Evolutionary conservation across 1,140 invertebrate genomes (phyloP), one percentile per base, ranked within the genome.

Genomic region (Planococcus citri): DNA sequence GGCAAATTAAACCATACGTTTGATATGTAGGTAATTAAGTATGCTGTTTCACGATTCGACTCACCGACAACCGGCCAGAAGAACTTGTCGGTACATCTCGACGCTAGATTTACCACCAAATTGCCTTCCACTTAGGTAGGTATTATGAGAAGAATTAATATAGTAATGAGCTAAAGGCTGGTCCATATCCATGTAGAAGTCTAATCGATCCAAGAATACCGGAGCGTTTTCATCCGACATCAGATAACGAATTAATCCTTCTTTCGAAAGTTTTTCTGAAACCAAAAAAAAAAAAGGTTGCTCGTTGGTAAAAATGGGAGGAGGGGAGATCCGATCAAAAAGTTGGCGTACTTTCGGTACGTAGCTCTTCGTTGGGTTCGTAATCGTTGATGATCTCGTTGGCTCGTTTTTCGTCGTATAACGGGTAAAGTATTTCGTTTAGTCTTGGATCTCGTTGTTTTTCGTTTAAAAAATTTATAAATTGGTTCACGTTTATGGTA

Each of bases 171-270:
- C 86, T 22, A 99, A 77, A 0, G 97, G 94, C 77, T 98, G 95
- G 78, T 98, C 95, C 96, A 99, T 98, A 74, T 99, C 95, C 90
- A 92, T 97, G 77, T 98, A 98, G 73, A 95, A 90, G 76, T 98
- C 96, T 68, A 98, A 82, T 22, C 95, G 84, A 80, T 99, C 96
- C 60, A 99, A 82, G 80, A 98, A 98, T 67, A 99, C 97, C 0
- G 97, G 96, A 0, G 97, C 94, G 80, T 99, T 99, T 79, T 99
- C 97, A 80, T 99, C 97, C 0, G 95, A 98, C 94, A 98, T 98
- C 61, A 99, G 82, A 81, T 98, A 99, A 64, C 94, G 87, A 79
- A 96, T 93, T 71, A 98, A 87, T 29, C 95, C 96, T 79, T 98
- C 95, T 79, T 96, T 89, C 61, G 91, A 94, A 71, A 98, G 76